A percentile compares a stretch with the other conserved stretches of the same genome.
Conservation (phyloP, 2,888 invertebrate genomes). For the Drosophila quasianomalipes region DNA sequence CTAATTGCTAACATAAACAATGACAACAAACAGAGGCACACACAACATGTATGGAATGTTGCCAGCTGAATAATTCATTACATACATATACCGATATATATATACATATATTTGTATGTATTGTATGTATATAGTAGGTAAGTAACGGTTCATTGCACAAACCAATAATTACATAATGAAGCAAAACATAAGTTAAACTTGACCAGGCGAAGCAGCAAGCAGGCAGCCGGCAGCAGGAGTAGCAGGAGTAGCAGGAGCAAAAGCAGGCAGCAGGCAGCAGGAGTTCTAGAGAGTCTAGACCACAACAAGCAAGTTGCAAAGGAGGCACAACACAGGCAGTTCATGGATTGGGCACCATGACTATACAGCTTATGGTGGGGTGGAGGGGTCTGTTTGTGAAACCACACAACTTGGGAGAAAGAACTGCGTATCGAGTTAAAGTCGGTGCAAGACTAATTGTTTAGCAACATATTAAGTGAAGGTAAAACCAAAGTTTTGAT, state of each 20-base stretch:
- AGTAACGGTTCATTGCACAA: constrained; percentile 72
- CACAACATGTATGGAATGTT: background rate
- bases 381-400: background rate
- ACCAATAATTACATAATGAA: constrained; percentile 78
- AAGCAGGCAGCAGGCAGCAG: background rate
- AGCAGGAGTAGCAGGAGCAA: background rate
- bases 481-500: background rate
- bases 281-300: background rate
- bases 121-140: constrained; percentile 22
- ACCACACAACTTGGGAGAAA: background rate
- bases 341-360: background rate
- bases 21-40: background rate
- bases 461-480: background rate
- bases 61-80: constrained; percentile 56
- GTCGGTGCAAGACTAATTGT: background rate
- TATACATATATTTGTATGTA: background rate
- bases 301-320: background rate
- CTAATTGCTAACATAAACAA: constrained; percentile 13
- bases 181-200: constrained; percentile 56
- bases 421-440: background rate
- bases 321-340: background rate
- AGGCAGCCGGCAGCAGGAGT: background rate
- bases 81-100: constrained; percentile 21
- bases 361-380: background rate
- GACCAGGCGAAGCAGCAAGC: background rate